Evolutionary conservation across 2,888 invertebrate species (phyloP).

Genomic region (Coenonympha glycerion): DNA sequence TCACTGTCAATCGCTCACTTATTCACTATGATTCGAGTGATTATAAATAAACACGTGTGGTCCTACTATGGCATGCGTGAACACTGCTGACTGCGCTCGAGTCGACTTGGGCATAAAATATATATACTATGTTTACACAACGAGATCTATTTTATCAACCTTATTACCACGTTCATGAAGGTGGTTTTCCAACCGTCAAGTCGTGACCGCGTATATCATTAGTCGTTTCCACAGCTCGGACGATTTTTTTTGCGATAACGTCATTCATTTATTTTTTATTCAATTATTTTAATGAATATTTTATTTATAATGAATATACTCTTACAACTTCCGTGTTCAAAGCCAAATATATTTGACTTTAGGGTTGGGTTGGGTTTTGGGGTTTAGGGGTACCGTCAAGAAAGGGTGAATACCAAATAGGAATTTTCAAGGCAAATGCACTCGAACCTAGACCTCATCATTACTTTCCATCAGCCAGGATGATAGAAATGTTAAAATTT

Average conservation of each 20-base stretch:
- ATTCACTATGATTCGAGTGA: background rate
- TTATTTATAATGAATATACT: no score
- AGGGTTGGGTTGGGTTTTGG: no score
- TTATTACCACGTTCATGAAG: background rate
- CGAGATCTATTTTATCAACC: background rate
- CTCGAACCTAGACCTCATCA: no score
- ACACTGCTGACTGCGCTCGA: slow-evolving; percentile 63
- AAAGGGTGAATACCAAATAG: no score
- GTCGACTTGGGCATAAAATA: slow-evolving; percentile 41
- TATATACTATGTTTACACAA: slow-evolving; percentile 10
- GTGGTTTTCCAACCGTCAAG: background rate
- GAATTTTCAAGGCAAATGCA: no score
- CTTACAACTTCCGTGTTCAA: no score
- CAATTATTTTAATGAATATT: no score
- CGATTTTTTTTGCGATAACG: slow-evolving; percentile 10
- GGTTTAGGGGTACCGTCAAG: no score
- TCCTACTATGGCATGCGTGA: slow-evolving; percentile 41
- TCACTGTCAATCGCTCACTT: slow-evolving; percentile 26
- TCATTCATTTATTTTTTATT: no score
- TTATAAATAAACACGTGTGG: slow-evolving; percentile 44
- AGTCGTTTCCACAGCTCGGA: slow-evolving; percentile 10
- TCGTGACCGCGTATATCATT: background rate
- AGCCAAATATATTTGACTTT: no score
- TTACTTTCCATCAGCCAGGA: no score
- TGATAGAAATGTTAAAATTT: no score